Base-by-base conservation (phyloP, 2,113 vertebrate genomes). In the Steatornis caripensis region DNA sequence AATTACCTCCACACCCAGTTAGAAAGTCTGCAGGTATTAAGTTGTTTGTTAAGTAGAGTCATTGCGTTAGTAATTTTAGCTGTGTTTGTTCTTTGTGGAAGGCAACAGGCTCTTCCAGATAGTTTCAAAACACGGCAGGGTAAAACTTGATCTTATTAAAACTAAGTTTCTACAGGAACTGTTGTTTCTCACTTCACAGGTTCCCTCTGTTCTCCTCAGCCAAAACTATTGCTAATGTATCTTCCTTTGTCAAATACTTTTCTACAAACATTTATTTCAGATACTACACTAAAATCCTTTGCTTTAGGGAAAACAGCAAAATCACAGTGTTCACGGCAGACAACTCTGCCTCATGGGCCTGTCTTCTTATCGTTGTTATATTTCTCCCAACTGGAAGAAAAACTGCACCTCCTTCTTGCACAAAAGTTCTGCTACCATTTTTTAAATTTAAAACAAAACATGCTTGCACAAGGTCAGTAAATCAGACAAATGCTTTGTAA, bases 1-100 rank as follows among this genome's bases (percentile, higher is more conserved):
- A 97, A 98, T 98, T 98, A 97, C 55, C 84, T 96, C 97, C 97
- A 97, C 98, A 45, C 98, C 98, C 97, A 97, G 87, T 97, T 97
- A 91, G 97, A 97, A 97, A 96, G 94, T 97, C 97, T 97, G 84
- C 89, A 94, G 97, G 92, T 96, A 96, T 92, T 96, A 97, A 96
- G 95, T 84, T 94, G 85, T 96, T 97, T 96, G 81, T 87, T 96
- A 95, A 97, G 89, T 54, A 92, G 95, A 94, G 46, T 95, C 93
- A 84, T 96, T 94, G 94, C 95, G 96, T 98, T 97, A 97, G 97
- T 98, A 98, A 91, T 97, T 98, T 98, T 96, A 62, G 78, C 66
- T 72, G 91, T 94, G 83, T 89, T 96, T 97, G 93, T 95, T 97
- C 95, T 97, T 91, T 97, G 89, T 87, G 94, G 94, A 96, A 91